Evolutionary conservation across 2,113 vertebrate species (phyloP).

Genomic region (Eulemur rufifrons): DNA sequence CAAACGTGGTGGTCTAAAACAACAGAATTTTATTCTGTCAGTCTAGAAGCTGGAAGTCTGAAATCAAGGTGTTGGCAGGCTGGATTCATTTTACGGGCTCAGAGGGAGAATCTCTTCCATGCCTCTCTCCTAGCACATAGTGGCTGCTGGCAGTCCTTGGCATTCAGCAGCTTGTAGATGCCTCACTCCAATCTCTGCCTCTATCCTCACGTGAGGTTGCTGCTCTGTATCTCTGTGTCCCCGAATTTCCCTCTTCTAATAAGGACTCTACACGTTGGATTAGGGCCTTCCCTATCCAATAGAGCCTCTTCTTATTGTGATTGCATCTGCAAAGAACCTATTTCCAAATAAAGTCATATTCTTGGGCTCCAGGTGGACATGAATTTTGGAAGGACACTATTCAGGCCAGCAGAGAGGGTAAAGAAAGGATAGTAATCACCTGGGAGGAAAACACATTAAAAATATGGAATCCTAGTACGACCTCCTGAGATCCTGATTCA

Average conservation of each 20-base stretch:
- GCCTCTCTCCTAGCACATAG: neutral
- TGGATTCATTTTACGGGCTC: neutral
- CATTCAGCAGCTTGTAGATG: rapidly evolving
- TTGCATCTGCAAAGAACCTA: neutral
- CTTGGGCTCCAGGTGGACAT: neutral
- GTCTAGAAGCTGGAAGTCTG: no score
- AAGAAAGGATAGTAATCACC: neutral
- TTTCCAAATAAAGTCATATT: neutral
- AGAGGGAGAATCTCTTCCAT: neutral
- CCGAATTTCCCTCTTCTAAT: neutral
- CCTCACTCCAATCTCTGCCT: neutral
- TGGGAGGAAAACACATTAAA: neutral
- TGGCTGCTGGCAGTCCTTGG: neutral
- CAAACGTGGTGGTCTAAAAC: neutral
- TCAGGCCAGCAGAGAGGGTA: neutral
- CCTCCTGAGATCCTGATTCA: neutral
- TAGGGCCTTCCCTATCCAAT: neutral
- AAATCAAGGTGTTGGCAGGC: neutral
- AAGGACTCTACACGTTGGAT: neutral
- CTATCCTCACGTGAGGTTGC: neutral
- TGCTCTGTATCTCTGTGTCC: neutral
- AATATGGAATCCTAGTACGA: neutral
- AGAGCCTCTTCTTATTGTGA: neutral
- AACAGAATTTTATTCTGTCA: neutral
- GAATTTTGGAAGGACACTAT: neutral